These are phyloP conservation scores for Cyanistes caeruleus DNA, from an alignment of 2,113 vertebrate species.

Conservation along the genomic window DNA sequence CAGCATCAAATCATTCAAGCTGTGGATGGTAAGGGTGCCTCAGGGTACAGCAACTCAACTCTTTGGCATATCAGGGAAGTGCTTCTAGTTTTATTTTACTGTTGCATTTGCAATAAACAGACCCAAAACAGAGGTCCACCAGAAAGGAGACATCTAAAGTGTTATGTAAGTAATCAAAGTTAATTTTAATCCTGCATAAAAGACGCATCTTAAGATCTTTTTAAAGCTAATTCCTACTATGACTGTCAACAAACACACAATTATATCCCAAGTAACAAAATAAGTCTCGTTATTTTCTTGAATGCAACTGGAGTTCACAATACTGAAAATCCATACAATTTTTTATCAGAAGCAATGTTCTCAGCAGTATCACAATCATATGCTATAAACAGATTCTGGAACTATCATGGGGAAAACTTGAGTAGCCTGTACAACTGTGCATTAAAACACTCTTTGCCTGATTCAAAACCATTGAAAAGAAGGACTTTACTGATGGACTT, in stretches of 20 bases:
- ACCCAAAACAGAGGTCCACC: background rate
- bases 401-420: conserved; percentile 36
- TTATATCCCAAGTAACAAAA: background rate
- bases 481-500: conserved; percentile 33
- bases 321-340: background rate
- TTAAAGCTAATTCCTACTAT: background rate
- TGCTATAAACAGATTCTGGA: conserved; percentile 52
- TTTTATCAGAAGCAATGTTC: background rate
- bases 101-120: background rate
- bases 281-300: background rate
- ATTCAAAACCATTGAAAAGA: conserved; percentile 16
- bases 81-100: background rate
- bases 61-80: background rate
- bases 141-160: background rate
- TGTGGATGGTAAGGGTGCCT: background rate
- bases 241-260: background rate
- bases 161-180: background rate
- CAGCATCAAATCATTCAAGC: background rate
- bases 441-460: background rate
- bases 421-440: background rate
- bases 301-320: background rate
- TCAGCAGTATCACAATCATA: background rate
- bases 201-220: background rate
- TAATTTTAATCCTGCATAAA: background rate
- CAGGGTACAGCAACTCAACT: background rate